phyloP scores from a whole-genome alignment of 1,140 invertebrate genomes.

The Aphidius ervi region DNA sequence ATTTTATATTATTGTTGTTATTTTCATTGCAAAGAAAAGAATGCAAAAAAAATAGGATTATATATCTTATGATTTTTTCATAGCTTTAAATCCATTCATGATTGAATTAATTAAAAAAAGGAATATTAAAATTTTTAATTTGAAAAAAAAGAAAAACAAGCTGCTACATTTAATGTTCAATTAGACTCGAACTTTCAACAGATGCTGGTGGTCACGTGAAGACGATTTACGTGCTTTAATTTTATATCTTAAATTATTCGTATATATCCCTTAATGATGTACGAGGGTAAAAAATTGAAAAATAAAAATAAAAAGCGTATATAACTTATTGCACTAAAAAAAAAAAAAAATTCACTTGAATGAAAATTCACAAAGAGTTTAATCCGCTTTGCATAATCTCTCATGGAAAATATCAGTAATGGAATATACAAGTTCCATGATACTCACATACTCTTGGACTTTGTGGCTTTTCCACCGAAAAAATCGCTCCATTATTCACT shows the following conservation, averaged over 20 bases:
- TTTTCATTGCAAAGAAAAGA: too few relatives aligned
- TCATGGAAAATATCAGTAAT: slow-evolving; percentile 26
- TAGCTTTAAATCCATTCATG: too few relatives aligned
- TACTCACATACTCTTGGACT: slow-evolving; percentile 44
- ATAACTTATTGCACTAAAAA: background rate
- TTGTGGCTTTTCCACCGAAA: slow-evolving; percentile 48
- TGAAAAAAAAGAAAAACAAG: background rate
- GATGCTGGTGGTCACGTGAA: slow-evolving; percentile 17
- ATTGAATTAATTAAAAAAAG: background rate
- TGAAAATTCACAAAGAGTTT: slow-evolving; percentile 20
- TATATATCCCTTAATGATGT: background rate
- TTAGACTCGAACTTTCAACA: slow-evolving; percentile 18
- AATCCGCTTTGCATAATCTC: slow-evolving; percentile 28
- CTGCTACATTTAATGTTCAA: slow-evolving; percentile 5
- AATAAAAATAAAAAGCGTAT: background rate
- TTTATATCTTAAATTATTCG: background rate
- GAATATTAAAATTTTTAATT: background rate
- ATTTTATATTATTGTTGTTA: too few relatives aligned
- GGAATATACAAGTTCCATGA: slow-evolving; percentile 10
- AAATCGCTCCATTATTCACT: slow-evolving; percentile 40
- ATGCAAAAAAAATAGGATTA: too few relatives aligned
- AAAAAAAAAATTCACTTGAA: slow-evolving; percentile 11
- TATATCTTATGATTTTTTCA: too few relatives aligned
- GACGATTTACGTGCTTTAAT: slow-evolving; percentile 10
- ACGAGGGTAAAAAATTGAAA: background rate